Base-by-base conservation (phyloP, 2,113 vertebrate genomes). In the Excalfactoria chinensis region DNA sequence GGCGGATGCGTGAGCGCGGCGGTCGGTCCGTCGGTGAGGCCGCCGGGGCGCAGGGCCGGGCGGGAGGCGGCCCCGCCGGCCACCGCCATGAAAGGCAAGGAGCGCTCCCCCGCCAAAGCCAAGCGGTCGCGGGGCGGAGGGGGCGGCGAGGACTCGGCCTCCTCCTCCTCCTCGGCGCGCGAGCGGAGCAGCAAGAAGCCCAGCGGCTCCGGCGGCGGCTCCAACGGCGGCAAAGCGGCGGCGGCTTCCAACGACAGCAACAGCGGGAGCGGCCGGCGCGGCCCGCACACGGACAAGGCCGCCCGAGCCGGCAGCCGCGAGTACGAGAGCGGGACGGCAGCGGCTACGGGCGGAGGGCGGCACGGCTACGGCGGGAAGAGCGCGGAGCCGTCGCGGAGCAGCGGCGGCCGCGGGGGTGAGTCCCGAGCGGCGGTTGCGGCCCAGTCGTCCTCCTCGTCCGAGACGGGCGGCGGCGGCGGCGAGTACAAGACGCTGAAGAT, bases 401-500 rank as follows among this genome's bases (percentile, higher is more conserved):
- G 98, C 93, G 98, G 98, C 93, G 93, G 86, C 95, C 95, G 97
- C 56, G 96, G 94, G 85, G 97, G 96, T 59, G 97, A 97, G 94
- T 97, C 96, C 95, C 97, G 96, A 81, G 93, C 92, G 37, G 78
- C 89, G 91, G 80, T 84, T 2, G 64, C 78, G 13, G 71, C 90
- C 25, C 97, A 89, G 66, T 95, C 23, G 58, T 96, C 95, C 23
- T 87, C 93, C 23, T 87, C 93, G 64, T 97, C 56, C 60, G 96
- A 80, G 80, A 70, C 87, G 25, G 88, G 64, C 56, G 95, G 93
- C n/a, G n/a, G n/a, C 77, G 93, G 98, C 94, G 98, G 97, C 90
- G 99, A 99, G 97, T 99, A 99, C 97, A 99, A 99, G 97, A 99
- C 99, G 5, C 97, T 99, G 32, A 99, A 99, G 97, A 99, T 99